A percentile compares a stretch with the other conserved stretches of the same genome.
Evolutionary conservation across 2,888 invertebrate species (phyloP).

Genomic region (Callosobruchus maculatus): DNA sequence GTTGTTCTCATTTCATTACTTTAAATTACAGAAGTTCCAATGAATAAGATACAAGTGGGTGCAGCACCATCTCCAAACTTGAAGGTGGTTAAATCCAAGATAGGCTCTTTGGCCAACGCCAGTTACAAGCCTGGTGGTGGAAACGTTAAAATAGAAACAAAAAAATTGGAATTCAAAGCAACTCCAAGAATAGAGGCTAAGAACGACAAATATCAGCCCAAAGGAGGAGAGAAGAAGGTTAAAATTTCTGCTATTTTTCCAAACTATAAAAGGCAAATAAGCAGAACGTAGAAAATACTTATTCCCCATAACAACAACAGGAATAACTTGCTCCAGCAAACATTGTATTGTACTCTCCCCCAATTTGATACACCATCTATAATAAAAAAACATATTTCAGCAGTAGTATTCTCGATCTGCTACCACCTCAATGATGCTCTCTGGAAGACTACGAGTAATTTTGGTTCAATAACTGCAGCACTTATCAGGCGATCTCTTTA

Average conservation of each 20-base stretch:
- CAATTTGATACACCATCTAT: too few relatives aligned
- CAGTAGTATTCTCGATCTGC: too few relatives aligned
- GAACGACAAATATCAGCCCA: slow-evolving; percentile 82
- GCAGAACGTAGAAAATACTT: not conserved
- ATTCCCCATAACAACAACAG: not conserved
- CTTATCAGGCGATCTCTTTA: too few relatives aligned
- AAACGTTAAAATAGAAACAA: slow-evolving; percentile 81
- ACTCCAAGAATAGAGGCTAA: slow-evolving; percentile 87
- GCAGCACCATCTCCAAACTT: slow-evolving; percentile 88
- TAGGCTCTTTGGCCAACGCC: slow-evolving; percentile 87
- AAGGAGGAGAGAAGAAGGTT: slow-evolving; percentile 92
- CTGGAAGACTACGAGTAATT: too few relatives aligned
- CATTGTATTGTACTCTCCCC: too few relatives aligned
- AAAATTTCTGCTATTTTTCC: too few relatives aligned
- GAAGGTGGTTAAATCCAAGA: slow-evolving; percentile 88
- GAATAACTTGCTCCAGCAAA: too few relatives aligned
- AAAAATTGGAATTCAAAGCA: slow-evolving; percentile 80
- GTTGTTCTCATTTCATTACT: not conserved
- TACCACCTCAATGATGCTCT: too few relatives aligned
- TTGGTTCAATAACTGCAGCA: too few relatives aligned
- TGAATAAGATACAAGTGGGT: slow-evolving; percentile 92
- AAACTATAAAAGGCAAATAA: not conserved
- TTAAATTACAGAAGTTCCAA: slow-evolving; percentile 67
- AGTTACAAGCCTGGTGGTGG: slow-evolving; percentile 87
- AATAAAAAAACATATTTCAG: too few relatives aligned